phyloP scores from a whole-genome alignment of 30 jellyfish, hydroid and myxozoan genomes.

The Cassiopea andromeda region DNA sequence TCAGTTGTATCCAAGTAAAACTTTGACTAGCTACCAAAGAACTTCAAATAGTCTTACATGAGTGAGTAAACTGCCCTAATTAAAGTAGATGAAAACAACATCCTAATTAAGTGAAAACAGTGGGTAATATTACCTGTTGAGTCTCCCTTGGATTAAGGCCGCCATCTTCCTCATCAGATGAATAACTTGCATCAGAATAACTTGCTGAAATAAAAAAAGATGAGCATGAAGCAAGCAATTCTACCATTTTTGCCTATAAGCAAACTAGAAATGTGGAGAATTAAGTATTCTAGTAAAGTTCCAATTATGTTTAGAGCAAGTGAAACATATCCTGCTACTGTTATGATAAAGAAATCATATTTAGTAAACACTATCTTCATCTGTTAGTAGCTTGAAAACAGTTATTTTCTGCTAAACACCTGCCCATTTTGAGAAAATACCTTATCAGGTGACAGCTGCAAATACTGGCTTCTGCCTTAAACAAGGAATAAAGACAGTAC shows the following conservation, averaged over 20 bases:
- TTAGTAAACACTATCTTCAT: neutral
- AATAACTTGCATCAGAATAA: constrained; percentile 94
- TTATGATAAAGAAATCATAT: neutral
- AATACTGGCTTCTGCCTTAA: no score
- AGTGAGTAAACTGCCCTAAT: no score
- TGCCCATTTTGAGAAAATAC: neutral
- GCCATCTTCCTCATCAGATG: constrained; percentile 98
- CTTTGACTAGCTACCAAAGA: no score
- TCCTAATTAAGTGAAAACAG: neutral
- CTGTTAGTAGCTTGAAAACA: neutral
- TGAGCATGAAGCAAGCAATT: neutral
- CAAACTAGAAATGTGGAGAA: neutral
- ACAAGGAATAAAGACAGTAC: no score
- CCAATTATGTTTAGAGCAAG: neutral
- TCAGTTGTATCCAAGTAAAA: no score
- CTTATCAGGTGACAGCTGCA: neutral
- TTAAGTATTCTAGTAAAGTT: no score
- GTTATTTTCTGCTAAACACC: neutral
- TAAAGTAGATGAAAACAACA: no score
- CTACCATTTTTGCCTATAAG: constrained; percentile 1
- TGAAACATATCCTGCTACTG: neutral
- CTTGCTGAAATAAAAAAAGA: constrained; percentile 78
- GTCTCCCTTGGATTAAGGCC: constrained; percentile 91
- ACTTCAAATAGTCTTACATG: no score
- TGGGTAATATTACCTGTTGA: constrained; percentile 69